These are phyloP conservation scores for Agapornis roseicollis DNA, from an alignment of 2,113 vertebrate genomes.

Conservation along the genomic window DNA sequence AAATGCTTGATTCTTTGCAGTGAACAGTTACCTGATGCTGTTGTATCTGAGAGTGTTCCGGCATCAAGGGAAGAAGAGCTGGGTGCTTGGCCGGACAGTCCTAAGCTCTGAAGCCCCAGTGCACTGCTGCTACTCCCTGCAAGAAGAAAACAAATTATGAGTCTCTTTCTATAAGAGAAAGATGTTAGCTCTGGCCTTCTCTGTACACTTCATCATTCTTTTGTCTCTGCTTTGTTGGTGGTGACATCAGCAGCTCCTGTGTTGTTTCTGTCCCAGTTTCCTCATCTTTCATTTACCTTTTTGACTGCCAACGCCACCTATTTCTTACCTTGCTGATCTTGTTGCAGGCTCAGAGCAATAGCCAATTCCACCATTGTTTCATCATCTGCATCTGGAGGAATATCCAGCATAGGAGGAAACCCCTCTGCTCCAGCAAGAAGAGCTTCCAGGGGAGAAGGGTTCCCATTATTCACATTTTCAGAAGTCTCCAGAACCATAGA, in stretches of 20 bases:
- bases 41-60: conserved; percentile 96
- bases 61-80: conserved; percentile 98
- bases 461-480: conserved; percentile 95
- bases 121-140: conserved; percentile 97
- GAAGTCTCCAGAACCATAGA: conserved; percentile 98
- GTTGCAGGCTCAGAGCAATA: conserved; percentile 96
- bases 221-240: neutral
- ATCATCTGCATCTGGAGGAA: conserved; percentile 96
- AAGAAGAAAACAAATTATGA: conserved; percentile 30
- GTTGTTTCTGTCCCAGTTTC: neutral
- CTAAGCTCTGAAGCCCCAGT: conserved; percentile 94
- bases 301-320: neutral
- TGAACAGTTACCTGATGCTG: conserved; percentile 95
- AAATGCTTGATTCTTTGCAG: conserved; percentile 30
- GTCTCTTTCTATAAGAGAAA: neutral
- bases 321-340: conserved; percentile 93
- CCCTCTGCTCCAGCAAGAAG: conserved; percentile 95
- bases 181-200: neutral
- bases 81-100: conserved; percentile 94
- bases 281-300: neutral
- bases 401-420: conserved; percentile 98
- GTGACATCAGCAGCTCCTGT: neutral
- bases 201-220: neutral
- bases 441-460: conserved; percentile 95
- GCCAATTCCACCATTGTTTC: conserved; percentile 99